Percentiles rank a stretch among this genome's conserved stretches.
Conservation (phyloP, 2,113 vertebrate species). For the Hypocryptadius cinnamomeus region DNA sequence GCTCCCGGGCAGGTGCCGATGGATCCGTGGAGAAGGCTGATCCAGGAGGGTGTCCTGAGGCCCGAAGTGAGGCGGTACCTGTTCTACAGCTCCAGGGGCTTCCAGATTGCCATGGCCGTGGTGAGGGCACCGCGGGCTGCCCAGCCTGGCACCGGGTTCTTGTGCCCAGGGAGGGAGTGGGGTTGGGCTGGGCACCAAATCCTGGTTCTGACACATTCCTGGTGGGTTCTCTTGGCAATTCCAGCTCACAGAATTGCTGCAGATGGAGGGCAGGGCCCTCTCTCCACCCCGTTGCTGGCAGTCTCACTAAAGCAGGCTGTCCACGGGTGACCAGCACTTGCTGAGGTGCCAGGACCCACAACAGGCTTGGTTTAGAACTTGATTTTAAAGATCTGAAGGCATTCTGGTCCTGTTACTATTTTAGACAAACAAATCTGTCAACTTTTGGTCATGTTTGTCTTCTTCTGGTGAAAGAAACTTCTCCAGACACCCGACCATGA, state of each 20-base stretch:
- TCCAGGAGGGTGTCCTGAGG: slow-evolving; percentile 61
- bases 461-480: background rate
- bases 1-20: slow-evolving; percentile 35
- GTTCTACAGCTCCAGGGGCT: slow-evolving; percentile 68
- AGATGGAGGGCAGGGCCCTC: background rate
- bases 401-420: background rate
- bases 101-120: slow-evolving; percentile 61
- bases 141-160: background rate
- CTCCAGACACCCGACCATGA: background rate
- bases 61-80: slow-evolving; percentile 67
- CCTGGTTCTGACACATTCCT: background rate
- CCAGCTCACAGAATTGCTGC: background rate
- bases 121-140: slow-evolving; percentile 20
- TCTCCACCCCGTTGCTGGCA: background rate
- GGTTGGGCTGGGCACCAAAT: background rate
- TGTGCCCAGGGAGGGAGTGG: background rate
- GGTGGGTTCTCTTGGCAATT: background rate
- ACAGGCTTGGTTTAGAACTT: background rate
- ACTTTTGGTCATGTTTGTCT: background rate
- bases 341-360: background rate
- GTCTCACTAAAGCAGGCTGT: fast-evolving
- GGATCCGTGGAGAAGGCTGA: slow-evolving; percentile 37
- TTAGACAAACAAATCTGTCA: background rate
- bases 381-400: background rate
- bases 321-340: background rate